Conservation (phyloP, 2,888 invertebrate genomes). For the Coecobrya sp. region DNA sequence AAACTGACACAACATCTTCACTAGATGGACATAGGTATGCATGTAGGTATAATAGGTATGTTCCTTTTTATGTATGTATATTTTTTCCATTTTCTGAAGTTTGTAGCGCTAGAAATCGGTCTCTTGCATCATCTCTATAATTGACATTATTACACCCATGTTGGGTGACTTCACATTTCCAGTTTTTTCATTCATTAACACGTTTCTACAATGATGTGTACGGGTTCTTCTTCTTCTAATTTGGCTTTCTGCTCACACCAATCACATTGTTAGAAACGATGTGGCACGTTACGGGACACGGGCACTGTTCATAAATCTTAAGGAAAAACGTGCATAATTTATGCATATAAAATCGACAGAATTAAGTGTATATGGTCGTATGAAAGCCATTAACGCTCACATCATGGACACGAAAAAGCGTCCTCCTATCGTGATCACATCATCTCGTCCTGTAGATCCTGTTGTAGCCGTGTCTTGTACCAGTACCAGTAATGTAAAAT, state of each 20-base stretch:
- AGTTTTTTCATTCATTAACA: constrained; percentile 57
- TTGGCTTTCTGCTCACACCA: neutral
- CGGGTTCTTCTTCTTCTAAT: neutral
- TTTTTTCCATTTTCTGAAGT: too few species aligned
- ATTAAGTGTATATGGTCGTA: constrained; percentile 21
- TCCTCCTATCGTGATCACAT: constrained; percentile 44
- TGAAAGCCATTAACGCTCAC: constrained; percentile 58
- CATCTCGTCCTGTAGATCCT: constrained; percentile 54
- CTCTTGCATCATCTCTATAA: constrained; percentile 43
- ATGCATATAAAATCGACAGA: constrained; percentile 19
- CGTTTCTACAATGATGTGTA: constrained; percentile 5
- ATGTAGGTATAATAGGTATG: too few species aligned
- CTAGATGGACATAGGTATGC: too few species aligned
- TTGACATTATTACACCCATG: constrained; percentile 15
- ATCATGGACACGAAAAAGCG: constrained; percentile 55
- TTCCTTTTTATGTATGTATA: too few species aligned
- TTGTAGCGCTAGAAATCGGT: neutral
- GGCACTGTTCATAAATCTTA: constrained; percentile 23
- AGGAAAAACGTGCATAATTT: constrained; percentile 63
- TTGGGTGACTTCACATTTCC: constrained; percentile 43
- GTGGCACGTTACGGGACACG: constrained; percentile 30
- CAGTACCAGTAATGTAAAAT: neutral
- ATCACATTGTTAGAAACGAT: constrained; percentile 3
- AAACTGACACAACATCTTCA: too few species aligned
- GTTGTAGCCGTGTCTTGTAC: constrained; percentile 66